These are phyloP conservation scores for Cyphomyrus discorhynchus DNA, from an alignment of 2,113 vertebrate genomes.

Conservation along the genomic window DNA sequence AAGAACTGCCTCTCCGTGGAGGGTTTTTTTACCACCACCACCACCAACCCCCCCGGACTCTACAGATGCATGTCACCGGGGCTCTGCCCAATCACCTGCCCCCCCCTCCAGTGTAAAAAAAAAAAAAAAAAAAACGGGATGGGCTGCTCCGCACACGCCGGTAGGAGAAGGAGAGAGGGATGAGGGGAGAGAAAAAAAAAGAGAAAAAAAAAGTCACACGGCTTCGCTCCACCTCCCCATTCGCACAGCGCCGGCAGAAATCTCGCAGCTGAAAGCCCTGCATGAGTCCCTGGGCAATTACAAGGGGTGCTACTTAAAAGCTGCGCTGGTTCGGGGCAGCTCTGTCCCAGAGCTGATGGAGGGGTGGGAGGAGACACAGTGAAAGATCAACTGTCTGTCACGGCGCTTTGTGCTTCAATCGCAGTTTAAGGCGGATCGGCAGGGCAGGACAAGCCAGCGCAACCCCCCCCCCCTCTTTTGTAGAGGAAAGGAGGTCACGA, in stretches of 20 bases:
- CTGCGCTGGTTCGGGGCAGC: conserved; percentile 41
- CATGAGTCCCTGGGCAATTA: conserved; percentile 40
- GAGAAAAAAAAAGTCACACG: conserved; percentile 36
- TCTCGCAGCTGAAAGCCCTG: conserved; percentile 39
- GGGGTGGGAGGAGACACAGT: conserved; percentile 21
- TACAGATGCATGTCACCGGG: conserved; percentile 43
- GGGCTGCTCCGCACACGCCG: conserved; percentile 29
- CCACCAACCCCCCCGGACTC: conserved; percentile 33
- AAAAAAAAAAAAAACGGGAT: conserved; percentile 26
- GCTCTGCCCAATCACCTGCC: conserved; percentile 52
- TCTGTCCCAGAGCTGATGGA: conserved; percentile 34
- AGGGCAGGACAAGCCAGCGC: conserved; percentile 32
- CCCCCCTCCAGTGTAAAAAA: conserved; percentile 33
- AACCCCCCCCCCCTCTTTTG: conserved; percentile 21
- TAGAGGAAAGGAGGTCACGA: conserved; percentile 45
- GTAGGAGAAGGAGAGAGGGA: conserved; percentile 2
- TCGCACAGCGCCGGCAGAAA: conserved; percentile 41
- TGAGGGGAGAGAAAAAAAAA: conserved; percentile 18
- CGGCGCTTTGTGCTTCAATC: conserved; percentile 34
- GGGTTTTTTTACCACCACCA: conserved; percentile 26
- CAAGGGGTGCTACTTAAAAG: conserved; percentile 44
- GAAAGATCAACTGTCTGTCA: conserved; percentile 40
- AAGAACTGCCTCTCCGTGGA: conserved; percentile 44
- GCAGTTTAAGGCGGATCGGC: conserved; percentile 36
- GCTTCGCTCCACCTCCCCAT: conserved; percentile 40